Percentiles rank a stretch among this genome's conserved stretches.
phyloP scores from a whole-genome alignment of 2,888 invertebrate genomes.

The Epistrophe eligans region DNA sequence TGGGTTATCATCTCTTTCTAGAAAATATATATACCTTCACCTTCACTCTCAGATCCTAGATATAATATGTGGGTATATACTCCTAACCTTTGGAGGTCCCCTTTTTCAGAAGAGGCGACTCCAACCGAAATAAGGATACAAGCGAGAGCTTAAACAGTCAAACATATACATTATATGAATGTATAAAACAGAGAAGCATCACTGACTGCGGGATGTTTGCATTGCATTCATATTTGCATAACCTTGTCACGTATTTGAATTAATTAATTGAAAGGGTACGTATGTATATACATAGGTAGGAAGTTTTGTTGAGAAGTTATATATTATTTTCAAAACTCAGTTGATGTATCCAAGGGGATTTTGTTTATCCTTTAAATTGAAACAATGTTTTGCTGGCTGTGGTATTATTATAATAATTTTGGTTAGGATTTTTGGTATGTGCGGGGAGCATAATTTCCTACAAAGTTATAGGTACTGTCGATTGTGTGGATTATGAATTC shows the following conservation, averaged over 20 bases:
- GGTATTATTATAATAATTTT: neutral
- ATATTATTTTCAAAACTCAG: neutral
- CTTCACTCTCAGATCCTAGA: neutral
- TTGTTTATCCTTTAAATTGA: slow-evolving; percentile 34
- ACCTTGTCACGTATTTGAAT: slow-evolving; percentile 77
- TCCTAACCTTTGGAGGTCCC: neutral
- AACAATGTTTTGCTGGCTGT: slow-evolving; percentile 20
- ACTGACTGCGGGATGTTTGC: slow-evolving; percentile 28
- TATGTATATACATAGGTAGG: neutral
- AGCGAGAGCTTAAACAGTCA: neutral
- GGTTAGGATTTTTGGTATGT: neutral
- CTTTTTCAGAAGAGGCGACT: slow-evolving; percentile 19
- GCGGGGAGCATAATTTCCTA: neutral
- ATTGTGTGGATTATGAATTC: too few species aligned
- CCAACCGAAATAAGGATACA: slow-evolving; percentile 30
- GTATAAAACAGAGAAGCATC: slow-evolving; percentile 4
- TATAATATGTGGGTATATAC: neutral
- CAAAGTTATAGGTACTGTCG: neutral
- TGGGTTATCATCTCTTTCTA: slow-evolving; percentile 14
- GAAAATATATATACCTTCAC: neutral
- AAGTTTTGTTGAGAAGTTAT: slow-evolving; percentile 24
- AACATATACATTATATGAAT: neutral
- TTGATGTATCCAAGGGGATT: slow-evolving; percentile 14
- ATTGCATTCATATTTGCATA: slow-evolving; percentile 73
- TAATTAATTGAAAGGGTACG: slow-evolving; percentile 74